phyloP scores from a whole-genome alignment of 2,888 invertebrate genomes.

The Drosophila melanosoma region DNA sequence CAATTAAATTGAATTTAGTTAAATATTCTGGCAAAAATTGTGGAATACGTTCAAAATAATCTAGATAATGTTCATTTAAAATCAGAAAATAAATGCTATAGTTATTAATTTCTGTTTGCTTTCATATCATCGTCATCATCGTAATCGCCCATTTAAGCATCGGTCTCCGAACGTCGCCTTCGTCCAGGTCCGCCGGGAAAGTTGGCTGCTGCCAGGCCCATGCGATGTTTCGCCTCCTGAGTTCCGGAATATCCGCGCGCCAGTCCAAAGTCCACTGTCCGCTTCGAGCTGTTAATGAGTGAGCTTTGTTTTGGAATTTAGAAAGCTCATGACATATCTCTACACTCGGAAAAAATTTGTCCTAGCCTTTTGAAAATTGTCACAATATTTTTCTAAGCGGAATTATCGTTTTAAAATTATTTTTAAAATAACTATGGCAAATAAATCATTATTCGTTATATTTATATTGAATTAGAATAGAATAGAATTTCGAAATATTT shows the following conservation, averaged over 20 bases:
- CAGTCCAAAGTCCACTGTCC: constrained; percentile 94
- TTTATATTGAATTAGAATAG: not conserved
- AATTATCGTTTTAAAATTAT: not conserved
- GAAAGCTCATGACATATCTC: not conserved
- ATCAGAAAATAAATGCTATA: constrained; percentile 5
- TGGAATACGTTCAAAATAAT: constrained; percentile 21
- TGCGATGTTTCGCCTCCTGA: constrained; percentile 95
- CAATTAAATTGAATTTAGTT: constrained; percentile 22
- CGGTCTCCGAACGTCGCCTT: constrained; percentile 89
- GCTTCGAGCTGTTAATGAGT: constrained; percentile 86
- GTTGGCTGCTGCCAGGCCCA: constrained; percentile 95
- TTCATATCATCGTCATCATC: constrained; percentile 38
- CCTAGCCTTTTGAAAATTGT: not conserved
- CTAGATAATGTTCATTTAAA: constrained; percentile 16
- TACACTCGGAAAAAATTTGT: not conserved
- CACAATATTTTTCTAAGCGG: not conserved
- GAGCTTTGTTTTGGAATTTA: not conserved
- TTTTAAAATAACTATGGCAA: not conserved
- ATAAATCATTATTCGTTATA: not conserved
- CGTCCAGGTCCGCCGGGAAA: constrained; percentile 95
- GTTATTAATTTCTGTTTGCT: constrained; percentile 12
- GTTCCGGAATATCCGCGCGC: constrained; percentile 95
- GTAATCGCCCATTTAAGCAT: constrained; percentile 72
- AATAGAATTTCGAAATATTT: not conserved
- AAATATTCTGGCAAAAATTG: constrained; percentile 18